phyloP scores from a whole-genome alignment of 2,797 vertebrate species.

The Amblyraja radiata region DNA sequence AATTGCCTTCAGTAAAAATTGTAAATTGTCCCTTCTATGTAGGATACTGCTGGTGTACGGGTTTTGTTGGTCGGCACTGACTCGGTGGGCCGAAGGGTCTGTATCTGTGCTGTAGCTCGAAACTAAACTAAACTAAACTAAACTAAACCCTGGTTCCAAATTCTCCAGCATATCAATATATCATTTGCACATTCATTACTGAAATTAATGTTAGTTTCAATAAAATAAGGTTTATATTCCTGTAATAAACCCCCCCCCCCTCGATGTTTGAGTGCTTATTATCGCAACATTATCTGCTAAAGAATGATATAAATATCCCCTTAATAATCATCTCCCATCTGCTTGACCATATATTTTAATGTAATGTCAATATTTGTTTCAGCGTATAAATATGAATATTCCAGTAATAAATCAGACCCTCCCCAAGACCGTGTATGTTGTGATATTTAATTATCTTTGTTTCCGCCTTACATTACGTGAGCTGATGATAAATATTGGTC shows the following conservation, averaged over 20 bases:
- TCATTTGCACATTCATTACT: background rate
- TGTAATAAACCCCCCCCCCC: background rate
- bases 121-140: too few species aligned
- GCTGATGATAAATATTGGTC: background rate
- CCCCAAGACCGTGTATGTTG: background rate
- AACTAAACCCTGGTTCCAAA: too few species aligned
- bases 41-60: too few species aligned
- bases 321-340: background rate
- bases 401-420: background rate
- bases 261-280: background rate
- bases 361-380: constrained; percentile 16
- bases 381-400: background rate
- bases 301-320: background rate
- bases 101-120: too few species aligned
- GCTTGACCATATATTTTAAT: background rate
- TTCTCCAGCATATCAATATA: background rate
- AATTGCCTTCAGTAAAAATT: too few species aligned
- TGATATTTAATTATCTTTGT: background rate
- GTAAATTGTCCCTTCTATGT: too few species aligned
- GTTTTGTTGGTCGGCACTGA: too few species aligned
- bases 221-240: background rate
- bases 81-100: too few species aligned
- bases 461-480: background rate
- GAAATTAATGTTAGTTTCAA: background rate
- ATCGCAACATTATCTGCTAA: background rate